phyloP scores from a whole-genome alignment of 2,797 vertebrate species.

The Oreortyx pictus region DNA sequence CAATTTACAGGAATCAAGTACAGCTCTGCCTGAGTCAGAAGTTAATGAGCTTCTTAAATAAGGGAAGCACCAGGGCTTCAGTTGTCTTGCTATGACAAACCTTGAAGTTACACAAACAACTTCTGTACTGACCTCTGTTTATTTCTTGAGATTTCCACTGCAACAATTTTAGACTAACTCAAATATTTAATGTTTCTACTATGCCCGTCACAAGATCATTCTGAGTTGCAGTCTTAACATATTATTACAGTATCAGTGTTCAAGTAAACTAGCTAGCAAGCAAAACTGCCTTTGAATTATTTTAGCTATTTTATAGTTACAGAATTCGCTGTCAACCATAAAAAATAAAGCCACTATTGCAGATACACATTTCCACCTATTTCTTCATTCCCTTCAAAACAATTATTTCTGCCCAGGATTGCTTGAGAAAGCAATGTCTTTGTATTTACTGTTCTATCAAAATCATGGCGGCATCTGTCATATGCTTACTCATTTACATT shows the following conservation, averaged over 20 bases:
- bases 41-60: neutral
- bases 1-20: neutral
- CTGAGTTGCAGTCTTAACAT: neutral
- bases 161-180: neutral
- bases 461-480: conserved; percentile 34
- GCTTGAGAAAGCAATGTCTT: neutral
- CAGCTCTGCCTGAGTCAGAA: neutral
- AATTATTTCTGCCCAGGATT: neutral
- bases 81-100: neutral
- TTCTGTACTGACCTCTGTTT: neutral
- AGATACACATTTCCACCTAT: neutral
- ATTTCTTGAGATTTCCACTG: neutral
- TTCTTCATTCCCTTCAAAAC: neutral
- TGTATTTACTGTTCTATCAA: conserved; percentile 16
- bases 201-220: neutral
- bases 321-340: neutral
- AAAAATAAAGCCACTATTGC: neutral
- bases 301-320: neutral
- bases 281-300: neutral
- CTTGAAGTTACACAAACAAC: neutral
- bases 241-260: neutral
- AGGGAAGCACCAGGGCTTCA: neutral
- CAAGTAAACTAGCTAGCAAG: neutral
- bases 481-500: neutral
- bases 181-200: neutral